A percentile compares a stretch with the other conserved stretches of the same genome.
Evolutionary conservation across 2,888 invertebrate genomes (phyloP).

Genomic region (Diaphora mendica): DNA sequence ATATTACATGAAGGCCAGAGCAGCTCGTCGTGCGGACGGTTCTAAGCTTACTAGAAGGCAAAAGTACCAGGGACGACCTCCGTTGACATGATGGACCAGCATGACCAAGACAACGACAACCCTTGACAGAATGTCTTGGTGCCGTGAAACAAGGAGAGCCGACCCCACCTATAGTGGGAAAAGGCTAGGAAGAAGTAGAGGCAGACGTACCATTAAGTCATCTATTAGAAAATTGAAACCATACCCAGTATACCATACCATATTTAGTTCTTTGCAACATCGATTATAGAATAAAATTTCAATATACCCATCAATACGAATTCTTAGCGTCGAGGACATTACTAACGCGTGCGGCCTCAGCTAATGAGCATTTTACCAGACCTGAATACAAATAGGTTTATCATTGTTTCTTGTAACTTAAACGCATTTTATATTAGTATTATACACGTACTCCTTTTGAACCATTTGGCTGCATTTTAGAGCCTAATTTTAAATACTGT

Average conservation of each 20-base stretch:
- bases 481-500: slow-evolving; percentile 26
- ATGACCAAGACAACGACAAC: too few relatives aligned
- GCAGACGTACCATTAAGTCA: neutral
- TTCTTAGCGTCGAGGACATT: slow-evolving; percentile 35
- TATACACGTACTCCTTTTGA: slow-evolving; percentile 13
- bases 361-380: slow-evolving; percentile 64
- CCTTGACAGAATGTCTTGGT: too few relatives aligned
- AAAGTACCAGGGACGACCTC: too few relatives aligned
- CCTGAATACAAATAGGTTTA: slow-evolving; percentile 65
- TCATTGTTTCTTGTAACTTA: slow-evolving; percentile 28
- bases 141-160: too few relatives aligned
- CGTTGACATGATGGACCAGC: too few relatives aligned
- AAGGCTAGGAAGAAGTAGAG: too few relatives aligned
- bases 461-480: slow-evolving; percentile 17
- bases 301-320: slow-evolving; percentile 5
- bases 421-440: slow-evolving; percentile 35
- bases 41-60: too few relatives aligned
- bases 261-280: neutral
- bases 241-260: neutral
- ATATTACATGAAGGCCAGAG: too few relatives aligned
- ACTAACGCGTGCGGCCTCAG: slow-evolving; percentile 68
- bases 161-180: too few relatives aligned
- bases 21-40: too few relatives aligned
- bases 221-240: neutral
- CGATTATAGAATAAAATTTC: slow-evolving; percentile 9